These are phyloP conservation scores for Nixonia krombeini DNA, from an alignment of 1,140 invertebrate genomes.

Conservation along the genomic window DNA sequence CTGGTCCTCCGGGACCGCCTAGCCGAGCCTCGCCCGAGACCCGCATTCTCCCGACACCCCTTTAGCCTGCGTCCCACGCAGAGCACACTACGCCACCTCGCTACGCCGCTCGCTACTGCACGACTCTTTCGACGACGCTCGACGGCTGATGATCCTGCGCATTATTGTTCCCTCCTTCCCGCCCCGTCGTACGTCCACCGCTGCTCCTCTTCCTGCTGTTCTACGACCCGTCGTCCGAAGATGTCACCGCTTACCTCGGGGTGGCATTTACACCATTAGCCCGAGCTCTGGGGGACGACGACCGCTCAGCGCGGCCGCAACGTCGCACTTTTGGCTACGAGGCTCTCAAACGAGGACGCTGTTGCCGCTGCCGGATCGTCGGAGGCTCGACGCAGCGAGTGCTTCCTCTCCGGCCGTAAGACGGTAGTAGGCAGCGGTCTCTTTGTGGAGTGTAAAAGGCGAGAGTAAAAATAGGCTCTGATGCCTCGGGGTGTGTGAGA, in stretches of 20 bases:
- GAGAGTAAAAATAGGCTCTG: slow-evolving; percentile 41
- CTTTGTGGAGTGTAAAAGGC: slow-evolving; percentile 44
- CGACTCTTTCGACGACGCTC: slow-evolving; percentile 20
- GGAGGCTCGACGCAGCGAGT: slow-evolving; percentile 8
- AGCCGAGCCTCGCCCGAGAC: slow-evolving; percentile 57
- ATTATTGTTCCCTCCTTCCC: slow-evolving; percentile 25
- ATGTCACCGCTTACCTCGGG: no score
- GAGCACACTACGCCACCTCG: slow-evolving; percentile 44
- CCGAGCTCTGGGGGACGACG: slow-evolving; percentile 5
- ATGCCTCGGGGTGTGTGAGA: slow-evolving; percentile 43
- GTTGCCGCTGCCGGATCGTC: slow-evolving; percentile 1
- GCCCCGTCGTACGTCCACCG: slow-evolving; percentile 4
- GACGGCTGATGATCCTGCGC: slow-evolving; percentile 34
- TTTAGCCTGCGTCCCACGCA: slow-evolving; percentile 29
- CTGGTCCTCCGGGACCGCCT: slow-evolving; percentile 59
- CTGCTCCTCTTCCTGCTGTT: slow-evolving; percentile 9
- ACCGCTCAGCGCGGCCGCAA: background rate
- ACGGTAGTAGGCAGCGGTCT: slow-evolving; percentile 26
- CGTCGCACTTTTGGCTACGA: background rate
- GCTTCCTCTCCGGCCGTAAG: slow-evolving; percentile 19
- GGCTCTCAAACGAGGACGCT: background rate
- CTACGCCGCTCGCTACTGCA: slow-evolving; percentile 24
- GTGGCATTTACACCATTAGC: background rate
- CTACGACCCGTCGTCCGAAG: no score
- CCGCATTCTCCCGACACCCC: slow-evolving; percentile 56